These are phyloP conservation scores for Brachypalpus laphriformis DNA, from an alignment of 2,888 invertebrate genomes.

Conservation along the genomic window DNA sequence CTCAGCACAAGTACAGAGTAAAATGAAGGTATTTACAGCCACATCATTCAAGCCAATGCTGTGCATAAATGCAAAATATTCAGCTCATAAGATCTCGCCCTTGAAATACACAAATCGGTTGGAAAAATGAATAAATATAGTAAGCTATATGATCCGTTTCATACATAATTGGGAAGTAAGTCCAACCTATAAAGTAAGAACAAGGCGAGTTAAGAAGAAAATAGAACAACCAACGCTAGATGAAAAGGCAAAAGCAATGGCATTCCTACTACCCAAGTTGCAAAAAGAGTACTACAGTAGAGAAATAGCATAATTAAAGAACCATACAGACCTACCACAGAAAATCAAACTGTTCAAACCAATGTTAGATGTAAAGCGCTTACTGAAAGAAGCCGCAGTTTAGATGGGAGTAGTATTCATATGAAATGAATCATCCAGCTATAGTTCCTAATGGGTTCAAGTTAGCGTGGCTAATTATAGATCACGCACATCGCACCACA, in stretches of 20 bases:
- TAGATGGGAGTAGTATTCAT: background rate
- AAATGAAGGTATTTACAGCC: no score
- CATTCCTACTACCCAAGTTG: background rate
- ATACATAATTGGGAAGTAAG: background rate
- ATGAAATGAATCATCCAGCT: constrained; percentile 71
- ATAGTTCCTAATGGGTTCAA: constrained; percentile 69
- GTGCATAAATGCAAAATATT: background rate
- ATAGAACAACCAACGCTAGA: background rate
- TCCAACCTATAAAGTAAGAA: constrained; percentile 3
- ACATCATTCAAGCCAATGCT: background rate
- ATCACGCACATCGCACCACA: constrained; percentile 34
- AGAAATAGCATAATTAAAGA: background rate
- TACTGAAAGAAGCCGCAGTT: background rate
- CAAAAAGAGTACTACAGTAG: background rate
- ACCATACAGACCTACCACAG: background rate
- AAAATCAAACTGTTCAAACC: background rate
- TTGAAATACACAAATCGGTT: background rate
- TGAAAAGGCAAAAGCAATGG: background rate
- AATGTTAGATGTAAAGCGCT: background rate
- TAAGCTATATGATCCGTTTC: constrained; percentile 5
- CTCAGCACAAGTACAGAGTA: background rate
- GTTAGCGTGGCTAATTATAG: constrained; percentile 40
- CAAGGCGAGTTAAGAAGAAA: background rate
- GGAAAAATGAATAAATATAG: background rate
- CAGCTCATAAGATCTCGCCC: background rate